A percentile compares a stretch with the other conserved stretches of the same genome.
These are phyloP conservation scores for Tyrannus savana DNA, from an alignment of 2,113 vertebrate genomes.

Conservation along the genomic window DNA sequence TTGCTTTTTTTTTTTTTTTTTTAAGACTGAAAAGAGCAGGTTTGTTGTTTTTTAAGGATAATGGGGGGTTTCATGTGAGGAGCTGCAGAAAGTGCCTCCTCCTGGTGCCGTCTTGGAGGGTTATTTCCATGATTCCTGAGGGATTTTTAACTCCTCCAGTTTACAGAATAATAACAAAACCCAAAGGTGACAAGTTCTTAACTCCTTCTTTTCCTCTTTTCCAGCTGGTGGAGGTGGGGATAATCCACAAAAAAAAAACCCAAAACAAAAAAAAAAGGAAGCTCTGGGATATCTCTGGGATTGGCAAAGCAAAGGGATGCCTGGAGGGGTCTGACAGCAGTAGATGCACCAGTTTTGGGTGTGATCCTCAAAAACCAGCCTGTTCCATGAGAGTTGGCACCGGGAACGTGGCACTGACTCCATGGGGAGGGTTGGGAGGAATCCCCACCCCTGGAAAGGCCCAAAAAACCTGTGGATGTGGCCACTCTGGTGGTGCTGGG, in stretches of 20 bases:
- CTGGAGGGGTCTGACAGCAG: neutral
- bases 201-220: neutral
- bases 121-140: neutral
- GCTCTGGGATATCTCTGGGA: neutral
- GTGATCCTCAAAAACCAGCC: neutral
- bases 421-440: neutral
- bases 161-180: neutral
- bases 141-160: neutral
- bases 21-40: neutral
- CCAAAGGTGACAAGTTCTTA: neutral
- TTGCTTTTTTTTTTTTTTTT: neutral
- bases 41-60: neutral
- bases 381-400: neutral
- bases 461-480: neutral
- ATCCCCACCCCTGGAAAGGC: neutral
- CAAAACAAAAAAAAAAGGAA: neutral
- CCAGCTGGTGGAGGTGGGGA: neutral
- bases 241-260: neutral
- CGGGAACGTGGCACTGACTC: neutral
- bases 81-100: neutral
- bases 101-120: neutral
- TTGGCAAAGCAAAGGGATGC: neutral
- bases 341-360: neutral
- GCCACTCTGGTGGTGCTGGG: neutral
- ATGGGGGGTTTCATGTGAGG: neutral